Percentiles rank a stretch among this genome's conserved stretches.
Evolutionary conservation across 1,140 invertebrate species (phyloP).

Genomic region (Philopotamus ludificatus): DNA sequence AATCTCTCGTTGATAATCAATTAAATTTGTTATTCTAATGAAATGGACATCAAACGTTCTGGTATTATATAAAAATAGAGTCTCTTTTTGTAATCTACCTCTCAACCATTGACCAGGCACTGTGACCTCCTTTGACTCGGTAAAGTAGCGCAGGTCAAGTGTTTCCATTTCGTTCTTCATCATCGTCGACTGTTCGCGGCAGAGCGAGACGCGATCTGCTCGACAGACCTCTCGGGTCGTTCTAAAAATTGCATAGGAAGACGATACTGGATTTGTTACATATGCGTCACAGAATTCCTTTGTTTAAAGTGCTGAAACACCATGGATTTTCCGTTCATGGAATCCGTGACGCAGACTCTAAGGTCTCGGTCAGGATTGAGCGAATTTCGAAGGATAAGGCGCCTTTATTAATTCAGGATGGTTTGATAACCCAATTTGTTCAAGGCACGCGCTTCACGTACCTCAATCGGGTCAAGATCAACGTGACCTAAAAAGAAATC

Average conservation of each 20-base stretch:
- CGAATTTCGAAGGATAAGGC: too few relatives aligned
- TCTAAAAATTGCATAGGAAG: not conserved
- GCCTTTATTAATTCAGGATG: not conserved
- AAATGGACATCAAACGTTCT: too few relatives aligned
- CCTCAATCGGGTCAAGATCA: conserved; percentile 26
- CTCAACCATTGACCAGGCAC: conserved; percentile 13
- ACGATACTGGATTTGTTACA: not conserved
- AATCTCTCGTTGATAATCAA: not conserved
- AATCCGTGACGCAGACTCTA: not conserved
- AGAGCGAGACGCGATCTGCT: conserved; percentile 19
- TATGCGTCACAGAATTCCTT: conserved; percentile 11
- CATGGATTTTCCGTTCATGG: too few relatives aligned
- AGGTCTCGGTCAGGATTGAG: too few relatives aligned
- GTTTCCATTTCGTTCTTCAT: conserved; percentile 12
- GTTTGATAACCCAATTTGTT: not conserved
- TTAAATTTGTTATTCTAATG: not conserved
- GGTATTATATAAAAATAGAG: not conserved
- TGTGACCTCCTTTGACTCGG: conserved; percentile 32
- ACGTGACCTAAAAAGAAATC: not conserved
- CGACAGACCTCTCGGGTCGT: not conserved
- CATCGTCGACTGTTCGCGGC: not conserved
- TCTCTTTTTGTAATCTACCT: not conserved
- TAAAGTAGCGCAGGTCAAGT: conserved; percentile 36
- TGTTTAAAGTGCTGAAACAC: conserved; percentile 9
- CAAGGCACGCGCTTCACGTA: conserved; percentile 4